Base-by-base conservation (phyloP, 1,140 invertebrate species). In the Leucophenga varia region DNA sequence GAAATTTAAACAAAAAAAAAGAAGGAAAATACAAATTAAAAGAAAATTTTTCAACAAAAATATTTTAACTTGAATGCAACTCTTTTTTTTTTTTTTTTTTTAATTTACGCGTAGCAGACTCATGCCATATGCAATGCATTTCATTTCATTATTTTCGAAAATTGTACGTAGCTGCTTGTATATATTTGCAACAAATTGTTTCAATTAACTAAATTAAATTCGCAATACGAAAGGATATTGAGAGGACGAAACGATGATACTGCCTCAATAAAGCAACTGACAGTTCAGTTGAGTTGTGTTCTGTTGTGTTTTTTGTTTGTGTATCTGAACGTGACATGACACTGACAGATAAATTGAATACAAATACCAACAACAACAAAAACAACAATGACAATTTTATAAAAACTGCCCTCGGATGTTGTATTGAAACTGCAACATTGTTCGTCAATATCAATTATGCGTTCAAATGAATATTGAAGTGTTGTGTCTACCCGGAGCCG, bases 121-220 rank as follows among this genome's bases (percentile, higher is more conserved):
- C n/a, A n/a, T n/a, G 43, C 4, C 35, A 13, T 39, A 48, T 55
- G 50, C 31, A 49, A 49, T 35, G 40, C 18, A 34, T 34, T 14
- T n/a, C 13, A 6, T n/a, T 34, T 34, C 31, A 34, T 34, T 14
- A 34, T 57, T 46, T 39, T 47, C 21, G 32, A 54, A 51, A 50
- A 54, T 32, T 41, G n/a, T 34, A 44, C 48, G 57, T 59, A 59
- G 61, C 69, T 59, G 58, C 55, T 61, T 39, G 18, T 39, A 20
- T 5, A 3, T 22, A 44, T 25, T 16, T 70, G 65, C 65, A 70
- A 70, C 65, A 70, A 70, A 70, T 70, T 70, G 65, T 70, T 70
- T 70, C 65, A 70, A 70, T 70, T 70, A 70, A 70, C 65, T 70
- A 70, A 70, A 70, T 70, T 70, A 70, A 70, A 70, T 70, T 70